Conservation (phyloP, 2,113 vertebrate genomes). For the Camelus dromedarius region DNA sequence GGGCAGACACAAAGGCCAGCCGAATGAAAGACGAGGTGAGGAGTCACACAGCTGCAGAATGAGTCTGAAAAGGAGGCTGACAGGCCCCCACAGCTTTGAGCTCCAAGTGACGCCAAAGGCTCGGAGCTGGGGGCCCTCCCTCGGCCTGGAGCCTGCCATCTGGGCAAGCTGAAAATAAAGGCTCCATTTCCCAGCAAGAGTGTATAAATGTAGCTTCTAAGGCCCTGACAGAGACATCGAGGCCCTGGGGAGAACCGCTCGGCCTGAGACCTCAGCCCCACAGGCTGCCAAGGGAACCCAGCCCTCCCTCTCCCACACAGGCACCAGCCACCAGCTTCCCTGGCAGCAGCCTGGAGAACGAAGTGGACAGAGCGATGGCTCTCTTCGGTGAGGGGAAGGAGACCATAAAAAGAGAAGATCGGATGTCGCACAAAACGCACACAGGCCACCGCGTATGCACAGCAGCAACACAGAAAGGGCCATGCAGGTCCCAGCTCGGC, state of each 20-base stretch:
- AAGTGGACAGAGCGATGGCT: accelerated
- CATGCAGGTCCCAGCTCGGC: accelerated
- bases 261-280: not conserved
- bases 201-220: not conserved
- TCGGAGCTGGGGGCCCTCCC: not conserved
- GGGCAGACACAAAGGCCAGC: not conserved
- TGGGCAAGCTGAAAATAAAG: not conserved
- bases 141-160: not conserved
- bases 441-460: accelerated
- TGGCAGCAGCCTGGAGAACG: not conserved
- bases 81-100: not conserved
- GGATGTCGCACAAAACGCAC: accelerated
- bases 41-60: accelerated
- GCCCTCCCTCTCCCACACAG: not conserved
- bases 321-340: not conserved
- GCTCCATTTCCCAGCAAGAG: not conserved
- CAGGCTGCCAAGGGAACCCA: not conserved
- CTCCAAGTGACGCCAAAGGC: not conserved
- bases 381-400: not conserved
- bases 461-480: not conserved
- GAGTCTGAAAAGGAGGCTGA: accelerated
- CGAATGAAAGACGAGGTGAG: accelerated
- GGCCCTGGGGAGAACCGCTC: accelerated
- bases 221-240: not conserved
- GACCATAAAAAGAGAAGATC: not conserved